Evolutionary conservation across 2,888 invertebrate species (phyloP).

Genomic region (Caenorhabditis becei): DNA sequence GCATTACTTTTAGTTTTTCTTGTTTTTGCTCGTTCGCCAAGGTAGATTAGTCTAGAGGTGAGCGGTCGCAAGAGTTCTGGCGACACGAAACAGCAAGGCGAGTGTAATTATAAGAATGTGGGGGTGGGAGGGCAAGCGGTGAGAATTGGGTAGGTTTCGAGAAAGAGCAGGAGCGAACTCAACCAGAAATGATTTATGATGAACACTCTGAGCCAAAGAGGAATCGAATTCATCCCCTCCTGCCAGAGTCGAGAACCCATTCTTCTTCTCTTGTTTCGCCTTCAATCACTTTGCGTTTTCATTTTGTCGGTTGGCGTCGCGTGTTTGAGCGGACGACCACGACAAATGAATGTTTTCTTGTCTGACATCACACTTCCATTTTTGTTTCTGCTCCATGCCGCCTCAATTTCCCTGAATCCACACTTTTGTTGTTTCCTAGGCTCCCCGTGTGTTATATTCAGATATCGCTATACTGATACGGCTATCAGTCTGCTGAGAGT

Average conservation of each 20-base stretch:
- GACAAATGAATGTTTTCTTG: slow-evolving; percentile 7
- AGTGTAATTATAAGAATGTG: slow-evolving; percentile 55
- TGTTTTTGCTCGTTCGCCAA: neutral
- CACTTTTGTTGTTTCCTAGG: too few relatives aligned
- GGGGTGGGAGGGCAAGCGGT: slow-evolving; percentile 18
- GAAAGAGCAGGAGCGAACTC: slow-evolving; percentile 33
- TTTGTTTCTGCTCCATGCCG: neutral
- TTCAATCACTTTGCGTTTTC: neutral
- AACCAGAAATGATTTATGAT: slow-evolving; percentile 52
- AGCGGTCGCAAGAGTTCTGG: slow-evolving; percentile 10
- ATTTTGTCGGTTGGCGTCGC: neutral
- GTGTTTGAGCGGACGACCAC: neutral
- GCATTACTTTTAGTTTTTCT: neutral
- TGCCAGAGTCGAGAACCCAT: neutral
- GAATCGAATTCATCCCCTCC: neutral
- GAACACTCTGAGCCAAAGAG: slow-evolving; percentile 25
- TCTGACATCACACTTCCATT: neutral
- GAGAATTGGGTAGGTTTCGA: slow-evolving; percentile 12
- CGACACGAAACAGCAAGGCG: neutral
- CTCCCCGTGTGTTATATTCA: too few relatives aligned
- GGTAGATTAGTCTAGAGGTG: slow-evolving; percentile 1
- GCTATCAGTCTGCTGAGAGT: too few relatives aligned
- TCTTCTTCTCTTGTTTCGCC: neutral
- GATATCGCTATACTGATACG: too few relatives aligned
- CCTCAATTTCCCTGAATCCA: too few relatives aligned